phyloP scores from a whole-genome alignment of 2,797 vertebrate genomes.

The Enteromius viviparus region DNA sequence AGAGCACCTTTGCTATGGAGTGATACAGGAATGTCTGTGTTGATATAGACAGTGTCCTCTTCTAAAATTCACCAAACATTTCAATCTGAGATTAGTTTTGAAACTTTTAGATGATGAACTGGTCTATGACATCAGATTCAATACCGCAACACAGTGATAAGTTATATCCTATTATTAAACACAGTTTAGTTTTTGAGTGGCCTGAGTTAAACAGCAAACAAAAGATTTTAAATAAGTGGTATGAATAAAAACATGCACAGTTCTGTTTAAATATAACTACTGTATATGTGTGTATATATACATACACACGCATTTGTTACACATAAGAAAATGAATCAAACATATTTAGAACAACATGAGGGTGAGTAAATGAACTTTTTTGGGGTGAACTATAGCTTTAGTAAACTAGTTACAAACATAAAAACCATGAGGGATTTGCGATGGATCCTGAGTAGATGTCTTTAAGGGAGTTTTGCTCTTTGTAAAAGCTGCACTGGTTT shows the following conservation, averaged over 20 bases:
- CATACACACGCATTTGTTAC: not conserved
- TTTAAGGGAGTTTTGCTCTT: conserved; percentile 27
- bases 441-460: conserved; percentile 36
- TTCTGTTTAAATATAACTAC: not conserved
- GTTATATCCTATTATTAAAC: not conserved
- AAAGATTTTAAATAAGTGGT: conserved; percentile 12
- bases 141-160: conserved; percentile 13
- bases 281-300: too few species aligned
- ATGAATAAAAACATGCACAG: conserved; percentile 19
- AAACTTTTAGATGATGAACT: not conserved
- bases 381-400: not conserved
- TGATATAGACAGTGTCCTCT: not conserved
- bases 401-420: conserved; percentile 1
- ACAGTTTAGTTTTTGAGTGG: conserved; percentile 18
- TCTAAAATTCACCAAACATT: not conserved
- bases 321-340: not conserved
- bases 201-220: conserved; percentile 19
- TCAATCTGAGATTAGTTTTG: not conserved
- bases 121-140: too few species aligned
- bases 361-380: not conserved
- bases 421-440: not conserved
- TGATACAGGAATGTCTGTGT: not conserved
- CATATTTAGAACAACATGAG: not conserved
- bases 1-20: conserved; percentile 22
- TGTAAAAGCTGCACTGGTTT: conserved; percentile 30